Evolutionary conservation across 2,888 invertebrate genomes (phyloP).

Genomic region (Tethea ocularis): DNA sequence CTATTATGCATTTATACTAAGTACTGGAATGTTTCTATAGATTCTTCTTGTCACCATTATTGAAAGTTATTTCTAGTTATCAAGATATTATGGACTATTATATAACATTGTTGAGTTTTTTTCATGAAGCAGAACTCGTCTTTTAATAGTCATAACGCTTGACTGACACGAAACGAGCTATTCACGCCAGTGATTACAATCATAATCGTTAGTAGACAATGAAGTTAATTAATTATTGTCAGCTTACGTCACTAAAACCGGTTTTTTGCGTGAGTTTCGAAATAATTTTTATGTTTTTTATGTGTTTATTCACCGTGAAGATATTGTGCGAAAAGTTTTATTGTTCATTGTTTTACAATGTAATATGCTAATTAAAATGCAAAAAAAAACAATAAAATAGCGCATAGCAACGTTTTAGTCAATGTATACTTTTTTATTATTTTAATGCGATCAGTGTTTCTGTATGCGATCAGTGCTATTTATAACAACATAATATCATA

Average conservation of each 20-base stretch:
- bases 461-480: background rate
- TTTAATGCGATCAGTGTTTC: background rate
- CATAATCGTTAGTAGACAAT: conserved; percentile 30
- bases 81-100: no score
- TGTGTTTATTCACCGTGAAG: background rate
- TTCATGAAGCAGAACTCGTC: no score
- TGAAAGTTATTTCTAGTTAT: no score
- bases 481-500: background rate
- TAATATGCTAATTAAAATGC: background rate
- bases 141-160: no score
- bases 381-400: background rate
- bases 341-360: background rate
- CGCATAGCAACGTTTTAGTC: background rate
- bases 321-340: conserved; percentile 4
- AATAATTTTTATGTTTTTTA: background rate
- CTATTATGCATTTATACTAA: no score
- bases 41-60: no score
- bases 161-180: conserved; percentile 3
- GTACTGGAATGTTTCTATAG: no score
- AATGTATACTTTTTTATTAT: background rate
- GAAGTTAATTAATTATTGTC: conserved; percentile 11
- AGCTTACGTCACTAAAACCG: conserved; percentile 8
- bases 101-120: no score
- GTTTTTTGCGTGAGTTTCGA: conserved; percentile 7
- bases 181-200: conserved; percentile 30